Evolutionary conservation across 2,797 vertebrate species (phyloP), one percentile per base, ranked within the genome.

Genomic region (Tolypeutes matacus): DNA sequence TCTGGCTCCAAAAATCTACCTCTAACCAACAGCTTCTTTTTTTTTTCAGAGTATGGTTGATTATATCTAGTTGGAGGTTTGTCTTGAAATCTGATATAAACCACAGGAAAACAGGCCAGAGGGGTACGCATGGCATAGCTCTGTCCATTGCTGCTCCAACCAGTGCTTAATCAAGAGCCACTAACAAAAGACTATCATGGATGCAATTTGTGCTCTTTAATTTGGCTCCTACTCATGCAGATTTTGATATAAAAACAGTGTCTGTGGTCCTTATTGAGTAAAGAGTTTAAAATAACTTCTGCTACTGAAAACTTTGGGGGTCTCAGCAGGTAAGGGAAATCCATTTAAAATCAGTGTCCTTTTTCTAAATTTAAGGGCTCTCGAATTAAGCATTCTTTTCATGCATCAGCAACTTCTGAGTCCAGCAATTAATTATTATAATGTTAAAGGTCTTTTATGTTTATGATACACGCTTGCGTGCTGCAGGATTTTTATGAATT

Each of bases 361-460:
- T 94, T 95, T 87, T 85, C 51, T 93, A 83, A 87, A 95, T 82
- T 75, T 62, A 51, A 87, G n/a, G 81, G 4, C 84, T 92, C 91
- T 88, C 77, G 67, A 65, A 95, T 96, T 96, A 96, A 93, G 25
- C 51, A 89, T 94, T 95, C 80, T 15, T 93, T 93, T 93, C 95
- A 95, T 94, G 96, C 90, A 53, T 91, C 95, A 78, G 94, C 67
- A 85, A 82, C 78, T 97, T 94, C 83, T 29, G 72, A 93, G 77
- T 92, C 94, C 75, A 64, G 87, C 95, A 89, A 95, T 97, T 97
- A 97, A 97, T 97, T 97, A 96, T 49, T 77, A 1, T 78, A 91
- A 94, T 88, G 94, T 93, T 96, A 97, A 97, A 97, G 96, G 90
- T 97, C 96, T 96, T 96, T 95, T 65, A 75, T 97, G 96, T 96